Evolutionary conservation across 2,888 invertebrate species (phyloP).

Genomic region (Drosophila paracracens): DNA sequence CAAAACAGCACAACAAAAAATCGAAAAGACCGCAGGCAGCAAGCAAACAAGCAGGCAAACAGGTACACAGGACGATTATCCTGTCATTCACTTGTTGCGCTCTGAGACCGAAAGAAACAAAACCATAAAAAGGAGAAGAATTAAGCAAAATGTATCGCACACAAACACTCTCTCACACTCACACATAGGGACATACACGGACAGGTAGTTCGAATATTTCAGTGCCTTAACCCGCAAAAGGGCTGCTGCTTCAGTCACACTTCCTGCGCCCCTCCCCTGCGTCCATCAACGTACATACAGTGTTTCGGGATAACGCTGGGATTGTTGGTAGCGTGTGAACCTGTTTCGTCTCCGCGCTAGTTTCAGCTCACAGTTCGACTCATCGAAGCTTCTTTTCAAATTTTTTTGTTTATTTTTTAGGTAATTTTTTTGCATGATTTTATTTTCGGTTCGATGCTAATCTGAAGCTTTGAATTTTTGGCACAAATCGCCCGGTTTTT

Average conservation of each 20-base stretch:
- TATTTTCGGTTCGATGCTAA: conserved; percentile 64
- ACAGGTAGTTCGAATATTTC: conserved; percentile 50
- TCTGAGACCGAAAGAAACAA: conserved; percentile 30
- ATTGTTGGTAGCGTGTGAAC: conserved; percentile 73
- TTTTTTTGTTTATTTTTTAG: conserved; percentile 17
- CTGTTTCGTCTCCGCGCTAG: conserved; percentile 60
- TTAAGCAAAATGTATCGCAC: conserved; percentile 53
- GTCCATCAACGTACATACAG: conserved; percentile 10
- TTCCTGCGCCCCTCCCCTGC: conserved; percentile 42
- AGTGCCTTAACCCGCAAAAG: conserved; percentile 56
- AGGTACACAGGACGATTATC: conserved; percentile 79
- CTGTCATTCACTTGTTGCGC: conserved; percentile 80
- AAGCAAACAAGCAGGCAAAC: conserved; percentile 58
- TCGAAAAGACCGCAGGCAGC: conserved; percentile 51
- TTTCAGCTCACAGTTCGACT: conserved; percentile 25
- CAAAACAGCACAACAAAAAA: conserved; percentile 20
- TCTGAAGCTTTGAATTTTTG: conserved; percentile 64
- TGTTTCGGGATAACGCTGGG: conserved; percentile 34
- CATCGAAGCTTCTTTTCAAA: conserved; percentile 43
- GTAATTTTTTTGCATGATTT: conserved; percentile 59
- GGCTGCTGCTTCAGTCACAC: conserved; percentile 51
- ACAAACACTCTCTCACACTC: conserved; percentile 16
- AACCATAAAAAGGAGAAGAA: conserved; percentile 9
- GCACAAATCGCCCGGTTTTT: conserved; percentile 59
- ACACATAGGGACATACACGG: background rate